Evolutionary conservation across 1,140 invertebrate genomes (phyloP).

Genomic region (Vollenhovia emeryi): DNA sequence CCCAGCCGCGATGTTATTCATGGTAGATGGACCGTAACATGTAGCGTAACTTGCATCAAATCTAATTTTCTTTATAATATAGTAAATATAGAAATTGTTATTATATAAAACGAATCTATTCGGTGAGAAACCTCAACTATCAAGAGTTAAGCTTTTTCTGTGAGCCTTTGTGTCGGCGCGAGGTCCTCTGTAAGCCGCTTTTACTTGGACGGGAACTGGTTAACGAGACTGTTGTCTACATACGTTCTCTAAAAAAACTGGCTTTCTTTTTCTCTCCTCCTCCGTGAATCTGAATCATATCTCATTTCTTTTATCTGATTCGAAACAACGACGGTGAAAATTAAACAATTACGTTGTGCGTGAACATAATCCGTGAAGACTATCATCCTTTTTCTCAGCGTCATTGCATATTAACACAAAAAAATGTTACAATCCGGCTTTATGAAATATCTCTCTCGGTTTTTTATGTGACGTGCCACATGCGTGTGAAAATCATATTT

Average conservation of each 20-base stretch:
- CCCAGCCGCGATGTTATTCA: slow-evolving; percentile 65
- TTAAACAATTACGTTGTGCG: slow-evolving; percentile 72
- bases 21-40: slow-evolving; percentile 55
- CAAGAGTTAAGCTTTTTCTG: not conserved
- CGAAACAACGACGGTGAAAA: slow-evolving; percentile 54
- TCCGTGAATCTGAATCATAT: slow-evolving; percentile 62
- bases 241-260: slow-evolving; percentile 41
- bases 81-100: not conserved
- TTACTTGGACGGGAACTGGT: slow-evolving; percentile 56
- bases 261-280: slow-evolving; percentile 8
- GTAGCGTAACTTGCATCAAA: not conserved
- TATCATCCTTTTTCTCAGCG: slow-evolving; percentile 27
- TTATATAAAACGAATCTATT: not conserved
- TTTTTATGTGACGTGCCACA: not conserved
- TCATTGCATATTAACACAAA: slow-evolving; percentile 9
- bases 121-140: not conserved
- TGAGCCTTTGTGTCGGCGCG: slow-evolving; percentile 46
- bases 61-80: not conserved
- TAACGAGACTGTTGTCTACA: slow-evolving; percentile 67
- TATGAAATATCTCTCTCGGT: not conserved
- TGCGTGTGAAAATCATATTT: too few species aligned
- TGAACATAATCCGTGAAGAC: slow-evolving; percentile 20
- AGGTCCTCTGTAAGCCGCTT: slow-evolving; percentile 52
- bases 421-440: slow-evolving; percentile 2
- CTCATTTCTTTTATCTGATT: slow-evolving; percentile 71